A percentile compares a stretch with the other conserved stretches of the same genome.
These are phyloP conservation scores for Sphaeridia pumilis DNA, from an alignment of 2,888 invertebrate species.

Conservation along the genomic window DNA sequence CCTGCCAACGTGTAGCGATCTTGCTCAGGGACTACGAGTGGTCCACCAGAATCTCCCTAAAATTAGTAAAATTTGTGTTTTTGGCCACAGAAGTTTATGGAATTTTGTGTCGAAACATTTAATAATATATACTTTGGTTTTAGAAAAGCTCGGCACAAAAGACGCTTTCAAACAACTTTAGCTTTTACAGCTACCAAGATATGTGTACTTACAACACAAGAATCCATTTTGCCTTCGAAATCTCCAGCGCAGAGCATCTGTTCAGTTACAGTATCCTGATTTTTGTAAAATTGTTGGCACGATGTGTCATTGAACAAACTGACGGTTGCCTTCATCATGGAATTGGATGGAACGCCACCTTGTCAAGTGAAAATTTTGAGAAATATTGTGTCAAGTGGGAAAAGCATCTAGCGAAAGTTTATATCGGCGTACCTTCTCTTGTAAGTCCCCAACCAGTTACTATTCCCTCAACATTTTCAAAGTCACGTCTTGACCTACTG, in stretches of 20 bases:
- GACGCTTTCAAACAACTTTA: too few species aligned
- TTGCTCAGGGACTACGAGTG: conserved; percentile 38
- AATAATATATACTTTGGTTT: too few species aligned
- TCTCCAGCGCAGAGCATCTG: conserved; percentile 34
- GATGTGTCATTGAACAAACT: conserved; percentile 27
- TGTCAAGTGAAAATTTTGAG: background rate
- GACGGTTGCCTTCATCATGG: conserved; percentile 27
- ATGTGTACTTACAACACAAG: conserved; percentile 24
- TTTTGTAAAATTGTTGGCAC: conserved; percentile 23
- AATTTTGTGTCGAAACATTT: too few species aligned
- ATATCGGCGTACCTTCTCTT: conserved; percentile 21
- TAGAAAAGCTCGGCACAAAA: too few species aligned
- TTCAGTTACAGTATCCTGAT: conserved; percentile 22
- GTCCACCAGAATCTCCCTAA: conserved; percentile 42
- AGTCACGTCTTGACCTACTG: conserved; percentile 7
- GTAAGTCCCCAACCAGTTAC: conserved; percentile 33
- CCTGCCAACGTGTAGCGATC: conserved; percentile 40
- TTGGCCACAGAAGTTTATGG: too few species aligned
- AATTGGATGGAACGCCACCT: conserved; percentile 29
- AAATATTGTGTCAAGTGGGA: background rate
- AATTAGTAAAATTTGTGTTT: conserved; percentile 7
- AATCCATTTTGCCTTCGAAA: conserved; percentile 25
- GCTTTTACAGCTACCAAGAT: too few species aligned
- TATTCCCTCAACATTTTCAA: conserved; percentile 18
- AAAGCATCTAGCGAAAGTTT: background rate